Conservation (phyloP, 2,113 vertebrate species). For the Bos javanicus region DNA sequence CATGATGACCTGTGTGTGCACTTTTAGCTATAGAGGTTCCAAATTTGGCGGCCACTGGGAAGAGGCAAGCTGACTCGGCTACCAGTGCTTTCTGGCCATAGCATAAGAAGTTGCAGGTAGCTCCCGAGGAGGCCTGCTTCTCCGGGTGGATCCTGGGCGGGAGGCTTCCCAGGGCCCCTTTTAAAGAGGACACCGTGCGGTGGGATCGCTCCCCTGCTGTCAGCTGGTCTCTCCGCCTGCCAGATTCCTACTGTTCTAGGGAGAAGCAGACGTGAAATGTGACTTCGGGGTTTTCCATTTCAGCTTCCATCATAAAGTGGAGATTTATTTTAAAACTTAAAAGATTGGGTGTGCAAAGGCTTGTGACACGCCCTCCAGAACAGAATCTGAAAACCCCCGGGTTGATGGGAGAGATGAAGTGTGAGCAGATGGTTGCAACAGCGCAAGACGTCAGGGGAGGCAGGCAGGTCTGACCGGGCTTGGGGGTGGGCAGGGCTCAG, state of each 20-base stretch:
- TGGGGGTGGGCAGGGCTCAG: background rate
- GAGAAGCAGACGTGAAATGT: background rate
- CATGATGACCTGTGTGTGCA: fast-evolving
- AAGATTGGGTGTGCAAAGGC: background rate
- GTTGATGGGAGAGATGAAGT: background rate
- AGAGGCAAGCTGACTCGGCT: background rate
- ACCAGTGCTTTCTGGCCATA: background rate
- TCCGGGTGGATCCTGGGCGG: background rate
- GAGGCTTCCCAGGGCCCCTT: background rate
- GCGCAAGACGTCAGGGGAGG: fast-evolving
- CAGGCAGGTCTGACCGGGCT: background rate
- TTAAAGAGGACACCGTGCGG: fast-evolving
- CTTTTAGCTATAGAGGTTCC: background rate
- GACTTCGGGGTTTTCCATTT: background rate
- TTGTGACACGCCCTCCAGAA: background rate
- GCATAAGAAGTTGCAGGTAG: fast-evolving
- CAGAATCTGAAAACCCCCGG: background rate
- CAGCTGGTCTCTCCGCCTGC: background rate
- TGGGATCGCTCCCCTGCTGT: fast-evolving
- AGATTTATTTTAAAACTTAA: background rate
- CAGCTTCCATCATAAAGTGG: background rate
- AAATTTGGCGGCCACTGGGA: background rate
- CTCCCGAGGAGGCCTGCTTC: background rate
- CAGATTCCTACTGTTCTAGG: background rate
- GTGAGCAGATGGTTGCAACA: fast-evolving